Evolutionary conservation across 2,113 vertebrate genomes (phyloP).

Genomic region (Ardeotis arabs): DNA sequence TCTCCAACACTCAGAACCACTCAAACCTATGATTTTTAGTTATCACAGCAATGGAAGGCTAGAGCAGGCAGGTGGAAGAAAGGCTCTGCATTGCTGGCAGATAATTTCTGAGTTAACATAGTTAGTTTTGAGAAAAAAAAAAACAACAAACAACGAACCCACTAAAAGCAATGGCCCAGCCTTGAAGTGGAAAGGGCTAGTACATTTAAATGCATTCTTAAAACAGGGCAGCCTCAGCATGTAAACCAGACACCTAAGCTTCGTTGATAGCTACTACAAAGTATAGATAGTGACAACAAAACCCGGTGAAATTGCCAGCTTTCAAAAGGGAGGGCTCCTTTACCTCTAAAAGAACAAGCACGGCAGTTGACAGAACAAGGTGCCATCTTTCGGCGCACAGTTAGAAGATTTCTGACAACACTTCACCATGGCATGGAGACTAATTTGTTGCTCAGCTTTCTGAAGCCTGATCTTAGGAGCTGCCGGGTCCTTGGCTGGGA

Average conservation of each 20-base stretch:
- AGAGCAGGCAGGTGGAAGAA: background rate
- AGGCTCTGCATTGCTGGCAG: background rate
- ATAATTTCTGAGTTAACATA: background rate
- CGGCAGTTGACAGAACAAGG: background rate
- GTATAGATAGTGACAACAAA: background rate
- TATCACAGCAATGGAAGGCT: background rate
- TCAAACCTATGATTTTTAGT: background rate
- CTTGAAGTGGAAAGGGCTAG: background rate
- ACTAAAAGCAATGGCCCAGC: background rate
- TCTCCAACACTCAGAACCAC: background rate
- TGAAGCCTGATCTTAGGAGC: background rate
- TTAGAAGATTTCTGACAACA: background rate
- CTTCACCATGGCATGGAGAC: rapidly evolving
- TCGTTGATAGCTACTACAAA: conserved; percentile 5
- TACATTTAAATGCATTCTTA: background rate
- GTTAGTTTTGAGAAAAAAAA: background rate
- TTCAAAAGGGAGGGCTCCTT: background rate
- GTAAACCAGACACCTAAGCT: background rate
- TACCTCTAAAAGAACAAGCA: background rate
- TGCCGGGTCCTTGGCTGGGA: background rate
- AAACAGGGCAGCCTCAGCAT: background rate
- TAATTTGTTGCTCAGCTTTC: background rate
- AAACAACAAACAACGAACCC: background rate
- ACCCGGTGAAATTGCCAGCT: background rate
- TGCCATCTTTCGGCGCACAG: rapidly evolving